A percentile compares a stretch with the other conserved stretches of the same genome.
These are phyloP conservation scores for Drosophila paracracens DNA, from an alignment of 2,888 invertebrate species.

Conservation along the genomic window DNA sequence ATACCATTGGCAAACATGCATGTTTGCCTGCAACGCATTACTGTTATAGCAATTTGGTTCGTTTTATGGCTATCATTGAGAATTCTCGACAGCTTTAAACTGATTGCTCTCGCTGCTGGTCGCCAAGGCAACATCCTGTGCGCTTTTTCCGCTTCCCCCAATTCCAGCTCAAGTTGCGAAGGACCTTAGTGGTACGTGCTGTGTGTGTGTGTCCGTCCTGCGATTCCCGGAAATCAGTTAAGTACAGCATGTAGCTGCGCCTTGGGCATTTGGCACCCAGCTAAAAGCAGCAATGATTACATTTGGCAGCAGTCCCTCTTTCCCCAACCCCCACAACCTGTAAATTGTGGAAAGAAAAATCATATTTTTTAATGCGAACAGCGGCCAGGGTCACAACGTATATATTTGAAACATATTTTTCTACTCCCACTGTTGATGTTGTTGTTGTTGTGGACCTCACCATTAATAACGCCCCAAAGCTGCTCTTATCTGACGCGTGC, in stretches of 20 bases:
- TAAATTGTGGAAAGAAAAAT: constrained; percentile 43
- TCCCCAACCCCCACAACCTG: constrained; percentile 4
- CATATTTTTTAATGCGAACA: constrained; percentile 56
- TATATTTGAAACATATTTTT: constrained; percentile 48
- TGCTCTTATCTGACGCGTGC: constrained; percentile 63
- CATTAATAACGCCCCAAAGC: constrained; percentile 19
- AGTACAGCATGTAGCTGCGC: constrained; percentile 63
- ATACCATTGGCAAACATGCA: constrained; percentile 30
- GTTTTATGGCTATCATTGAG: constrained; percentile 65
- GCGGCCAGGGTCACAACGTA: constrained; percentile 11
- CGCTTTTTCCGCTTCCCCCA: constrained; percentile 15
- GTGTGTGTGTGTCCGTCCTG: constrained; percentile 23
- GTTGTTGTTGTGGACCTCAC: constrained; percentile 20
- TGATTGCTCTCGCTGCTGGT: constrained; percentile 69
- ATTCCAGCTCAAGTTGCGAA: constrained; percentile 22
- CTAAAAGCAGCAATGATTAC: constrained; percentile 65
- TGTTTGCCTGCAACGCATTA: constrained; percentile 49
- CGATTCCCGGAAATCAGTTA: constrained; percentile 74
- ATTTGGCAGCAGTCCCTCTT: constrained; percentile 52
- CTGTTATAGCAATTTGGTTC: constrained; percentile 50
- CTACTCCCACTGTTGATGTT: constrained; percentile 4
- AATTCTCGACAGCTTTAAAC: constrained; percentile 73
- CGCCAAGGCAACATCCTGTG: constrained; percentile 51
- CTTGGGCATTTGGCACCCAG: constrained; percentile 60
- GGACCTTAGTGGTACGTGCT: constrained; percentile 13